Evolutionary conservation across 2,113 vertebrate genomes (phyloP).

Genomic region (Ophiodon elongatus): DNA sequence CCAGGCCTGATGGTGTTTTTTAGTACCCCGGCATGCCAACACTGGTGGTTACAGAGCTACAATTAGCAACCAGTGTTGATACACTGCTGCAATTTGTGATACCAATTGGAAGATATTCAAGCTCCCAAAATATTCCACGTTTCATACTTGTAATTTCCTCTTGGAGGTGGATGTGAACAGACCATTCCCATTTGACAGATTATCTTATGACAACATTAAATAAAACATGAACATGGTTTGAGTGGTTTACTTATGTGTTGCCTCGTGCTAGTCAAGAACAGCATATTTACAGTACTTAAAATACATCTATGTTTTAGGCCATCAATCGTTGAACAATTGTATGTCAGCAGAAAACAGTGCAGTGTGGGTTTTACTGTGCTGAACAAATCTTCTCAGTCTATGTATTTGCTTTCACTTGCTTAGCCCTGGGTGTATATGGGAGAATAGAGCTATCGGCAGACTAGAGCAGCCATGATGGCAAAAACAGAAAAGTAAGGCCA

Average conservation of each 20-base stretch:
- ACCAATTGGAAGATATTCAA: neutral
- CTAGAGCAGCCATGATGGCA: neutral
- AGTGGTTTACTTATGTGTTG: neutral
- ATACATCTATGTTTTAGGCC: neutral
- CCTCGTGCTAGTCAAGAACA: neutral
- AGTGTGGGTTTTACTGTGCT: neutral
- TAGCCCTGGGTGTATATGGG: neutral
- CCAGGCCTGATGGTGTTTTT: constrained; percentile 11
- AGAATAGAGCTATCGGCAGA: neutral
- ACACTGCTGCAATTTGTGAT: constrained; percentile 22
- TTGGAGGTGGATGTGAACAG: neutral
- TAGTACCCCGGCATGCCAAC: neutral
- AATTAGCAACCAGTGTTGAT: constrained; percentile 22
- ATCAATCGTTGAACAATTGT: neutral
- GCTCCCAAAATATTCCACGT: neutral
- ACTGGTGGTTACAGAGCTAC: constrained; percentile 10
- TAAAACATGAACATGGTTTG: neutral
- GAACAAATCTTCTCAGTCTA: neutral
- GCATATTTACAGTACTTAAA: neutral
- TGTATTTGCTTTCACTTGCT: neutral
- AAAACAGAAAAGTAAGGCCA: neutral
- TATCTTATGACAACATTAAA: neutral
- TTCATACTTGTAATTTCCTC: neutral
- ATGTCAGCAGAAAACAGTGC: neutral
- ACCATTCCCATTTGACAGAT: neutral